Evolutionary conservation across 1,140 invertebrate species (phyloP), one percentile per base, ranked within the genome.

Genomic region (Platyscapa corneri): DNA sequence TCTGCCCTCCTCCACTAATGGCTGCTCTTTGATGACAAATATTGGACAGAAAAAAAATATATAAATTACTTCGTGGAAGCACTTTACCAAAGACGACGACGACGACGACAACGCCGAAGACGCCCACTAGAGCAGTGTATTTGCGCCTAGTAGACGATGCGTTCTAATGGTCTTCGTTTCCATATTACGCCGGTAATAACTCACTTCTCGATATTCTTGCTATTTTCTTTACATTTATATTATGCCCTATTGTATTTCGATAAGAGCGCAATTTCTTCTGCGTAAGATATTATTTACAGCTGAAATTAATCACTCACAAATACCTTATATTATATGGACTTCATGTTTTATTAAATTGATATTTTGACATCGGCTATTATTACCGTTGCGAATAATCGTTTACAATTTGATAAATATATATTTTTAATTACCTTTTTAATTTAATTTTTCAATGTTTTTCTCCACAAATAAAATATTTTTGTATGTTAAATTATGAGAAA

Each of bases 21-120:
- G 93, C 91, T 90, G 91, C 91, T 93, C 92, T 92, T 93, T 92
- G 92, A 93, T 93, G 93, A 93, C 92, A 93, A 93, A 93, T 93
- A 93, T 92, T 91, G 89, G 90, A 82, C 90, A 87, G 91, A 91
- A 90, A 91, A n/a, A 90, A 92, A 93, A 93, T 91, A 91, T 93
- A 93, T 93, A 93, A 93, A 93, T 93, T 93, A 92, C 89, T 89
- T 89, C 81, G 86, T 87, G 87, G 88, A 90, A 89, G 89, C 88
- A 90, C 87, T 79, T 39, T 56, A 76, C 83, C 78, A 30, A 72
- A 79, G 81, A 89, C 88, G 87, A 88, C 85, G 60, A 37, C 64
- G 80, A 86, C 46, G 1, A 53, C 39, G 1, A 37, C 49, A 27
- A 37, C 37, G 70, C n/a, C 6, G 65, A 86, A 67, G 42, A 86